A percentile compares a stretch with the other conserved stretches of the same genome.
Evolutionary conservation across 2,888 invertebrate species (phyloP).

Genomic region (Eilema griseolum): DNA sequence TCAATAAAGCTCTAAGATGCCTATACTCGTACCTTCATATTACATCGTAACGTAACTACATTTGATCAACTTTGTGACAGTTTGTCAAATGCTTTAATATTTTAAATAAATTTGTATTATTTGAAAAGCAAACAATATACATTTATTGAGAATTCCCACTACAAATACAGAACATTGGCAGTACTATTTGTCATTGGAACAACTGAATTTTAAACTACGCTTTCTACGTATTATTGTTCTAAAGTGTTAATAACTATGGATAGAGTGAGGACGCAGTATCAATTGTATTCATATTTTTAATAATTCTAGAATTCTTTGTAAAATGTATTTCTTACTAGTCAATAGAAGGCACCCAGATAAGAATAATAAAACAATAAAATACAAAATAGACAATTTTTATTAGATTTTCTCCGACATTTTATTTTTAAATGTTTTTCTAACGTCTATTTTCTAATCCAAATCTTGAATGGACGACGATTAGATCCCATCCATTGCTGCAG

Average conservation of each 20-base stretch:
- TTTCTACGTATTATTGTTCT: neutral
- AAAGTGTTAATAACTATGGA: neutral
- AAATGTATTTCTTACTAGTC: neutral
- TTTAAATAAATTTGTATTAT: too few relatives aligned
- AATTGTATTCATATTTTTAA: neutral
- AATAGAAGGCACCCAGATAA: neutral
- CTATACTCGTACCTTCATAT: too few relatives aligned
- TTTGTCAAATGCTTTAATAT: too few relatives aligned
- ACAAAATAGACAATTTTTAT: neutral
- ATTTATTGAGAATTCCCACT: neutral
- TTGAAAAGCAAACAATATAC: neutral
- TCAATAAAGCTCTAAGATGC: too few relatives aligned
- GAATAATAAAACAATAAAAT: neutral
- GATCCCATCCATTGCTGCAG: constrained; percentile 24
- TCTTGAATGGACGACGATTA: neutral
- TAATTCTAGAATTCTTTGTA: neutral
- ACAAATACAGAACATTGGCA: neutral
- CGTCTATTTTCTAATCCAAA: neutral
- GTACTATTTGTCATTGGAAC: neutral
- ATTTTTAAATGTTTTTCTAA: neutral
- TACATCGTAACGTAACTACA: neutral
- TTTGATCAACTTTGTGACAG: neutral
- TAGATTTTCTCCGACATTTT: neutral
- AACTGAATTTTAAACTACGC: neutral
- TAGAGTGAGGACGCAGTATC: neutral